Evolutionary conservation across 2,113 vertebrate genomes (phyloP).

Genomic region (Trogon surrucura): DNA sequence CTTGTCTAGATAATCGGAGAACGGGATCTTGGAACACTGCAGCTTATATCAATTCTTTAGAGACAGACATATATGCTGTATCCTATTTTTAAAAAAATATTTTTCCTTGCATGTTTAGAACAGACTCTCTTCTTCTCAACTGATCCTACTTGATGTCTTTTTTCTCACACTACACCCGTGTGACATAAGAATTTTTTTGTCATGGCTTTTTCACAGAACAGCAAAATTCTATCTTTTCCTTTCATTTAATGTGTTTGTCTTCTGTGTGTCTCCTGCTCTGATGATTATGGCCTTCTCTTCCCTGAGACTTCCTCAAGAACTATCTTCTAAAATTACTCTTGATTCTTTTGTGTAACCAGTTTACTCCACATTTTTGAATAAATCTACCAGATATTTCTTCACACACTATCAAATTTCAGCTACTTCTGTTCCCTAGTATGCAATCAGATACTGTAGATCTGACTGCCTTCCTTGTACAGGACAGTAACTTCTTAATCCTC

Average conservation of each 20-base stretch:
- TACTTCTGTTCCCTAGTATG: background rate
- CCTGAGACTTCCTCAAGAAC: background rate
- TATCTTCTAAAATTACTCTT: slow-evolving; percentile 21
- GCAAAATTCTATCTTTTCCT: background rate
- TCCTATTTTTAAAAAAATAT: background rate
- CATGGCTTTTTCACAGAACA: background rate
- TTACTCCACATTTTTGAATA: background rate
- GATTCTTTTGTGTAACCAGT: background rate
- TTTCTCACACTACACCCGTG: background rate
- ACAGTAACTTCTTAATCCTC: background rate
- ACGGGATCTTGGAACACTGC: slow-evolving; percentile 1
- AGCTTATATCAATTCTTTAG: background rate
- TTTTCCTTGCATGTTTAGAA: background rate
- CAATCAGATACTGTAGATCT: background rate
- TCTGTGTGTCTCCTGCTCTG: background rate
- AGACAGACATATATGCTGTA: background rate
- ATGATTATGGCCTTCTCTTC: background rate
- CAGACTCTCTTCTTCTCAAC: background rate
- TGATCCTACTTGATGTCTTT: background rate
- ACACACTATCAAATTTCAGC: background rate
- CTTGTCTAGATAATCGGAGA: slow-evolving; percentile 11
- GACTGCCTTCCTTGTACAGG: background rate
- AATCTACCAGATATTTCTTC: background rate
- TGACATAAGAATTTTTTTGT: background rate
- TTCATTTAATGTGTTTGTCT: background rate